Base-by-base conservation (phyloP, 2,888 invertebrate genomes). In the Sisyra terminalis region DNA sequence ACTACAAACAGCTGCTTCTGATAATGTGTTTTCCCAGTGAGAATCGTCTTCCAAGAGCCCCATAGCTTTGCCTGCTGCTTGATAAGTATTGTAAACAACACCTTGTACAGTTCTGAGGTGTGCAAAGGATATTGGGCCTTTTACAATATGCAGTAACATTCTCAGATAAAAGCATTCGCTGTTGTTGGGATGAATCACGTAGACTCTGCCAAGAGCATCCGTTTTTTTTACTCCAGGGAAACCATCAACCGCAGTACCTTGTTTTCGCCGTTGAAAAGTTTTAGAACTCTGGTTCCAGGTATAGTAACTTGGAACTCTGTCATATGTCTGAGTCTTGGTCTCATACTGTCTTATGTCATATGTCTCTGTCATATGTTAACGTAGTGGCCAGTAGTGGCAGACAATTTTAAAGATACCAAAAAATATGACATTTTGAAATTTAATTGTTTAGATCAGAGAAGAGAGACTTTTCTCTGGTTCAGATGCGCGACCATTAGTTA, bases 21-120 rank as follows among this genome's bases (percentile, higher is more conserved):
- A n/a, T 18, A 53, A 14, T 11, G 45, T 43, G 18, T 24, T 18
- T 29, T 44, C 45, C 51, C 55, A 56, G 36, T 55, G 49, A 34
- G 37, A 24, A 44, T 56, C 56, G 38, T 56, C 50, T 46, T 56
- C 50, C 15, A 57, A 42, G 11, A 57, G 39, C 13, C 48, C 47
- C 7, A 47, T 29, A 14, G 40, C 42, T 30, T 45, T 30, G 37
- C 52, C 51, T 34, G 50, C 50, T 10, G 39, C 42, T 37, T 46
- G 42, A 38, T 45, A 55, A 7, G 50, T 50, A 10, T 11, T 11
- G 44, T 44, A 46, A 6, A 45, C 16, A 13, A 38, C 30, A 17
- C 50, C 50, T 31, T 44, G 13, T 16, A 44, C 18, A 16, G 36
- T 44, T 45, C 39, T 46, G 17, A 48, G 44, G 44, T 48, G 14